Evolutionary conservation across 2,888 invertebrate genomes (phyloP), one percentile per base, ranked within the genome.

Genomic region (Cantharis lateralis): DNA sequence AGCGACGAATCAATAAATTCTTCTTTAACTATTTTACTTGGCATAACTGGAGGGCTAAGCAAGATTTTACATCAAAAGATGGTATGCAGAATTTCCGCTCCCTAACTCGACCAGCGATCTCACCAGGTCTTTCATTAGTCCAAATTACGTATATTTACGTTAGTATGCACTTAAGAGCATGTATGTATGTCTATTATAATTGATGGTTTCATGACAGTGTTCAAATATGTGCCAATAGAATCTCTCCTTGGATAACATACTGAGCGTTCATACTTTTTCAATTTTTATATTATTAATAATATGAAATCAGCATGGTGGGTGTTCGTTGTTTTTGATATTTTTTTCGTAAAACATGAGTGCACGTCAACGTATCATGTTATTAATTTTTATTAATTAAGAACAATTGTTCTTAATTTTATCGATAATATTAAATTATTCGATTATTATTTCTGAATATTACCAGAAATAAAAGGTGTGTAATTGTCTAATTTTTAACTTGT

Each of bases 401-500:
- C 20, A 20, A 5, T 32, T 32, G 32, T 32, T 48, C 0, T 32
- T 11, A 13, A 10, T 28, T 28, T 32, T 0, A 32, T 13, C 13
- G 13, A 4, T 13, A 4, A 32, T 7, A 48, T 48, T 1, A n/a
- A 48, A 48, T 48, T 1, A 9, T n/a, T 48, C 7, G n/a, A 7
- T 48, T 48, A 48, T 48, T 32, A 4, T 32, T 48, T 48, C 48
- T 5, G 48, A n/a, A 48, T n/a, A 48, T 48, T 48, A n/a, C 48
- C 9, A 48, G n/a, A 48, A 48, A 48, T 48, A n/a, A 48, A 48
- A 48, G n/a, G 48, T 48, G 13, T n/a, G 48, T 24, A 66, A 66
- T 66, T 66, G 64, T 66, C 24, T 66, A 66, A 66, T 66, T 66
- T 66, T 66, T 66, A 66, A 66, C 64, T 24, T 66, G 64, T 13